Base-by-base conservation (phyloP, 2,797 vertebrate genomes). In the Denticeps clupeoides region DNA sequence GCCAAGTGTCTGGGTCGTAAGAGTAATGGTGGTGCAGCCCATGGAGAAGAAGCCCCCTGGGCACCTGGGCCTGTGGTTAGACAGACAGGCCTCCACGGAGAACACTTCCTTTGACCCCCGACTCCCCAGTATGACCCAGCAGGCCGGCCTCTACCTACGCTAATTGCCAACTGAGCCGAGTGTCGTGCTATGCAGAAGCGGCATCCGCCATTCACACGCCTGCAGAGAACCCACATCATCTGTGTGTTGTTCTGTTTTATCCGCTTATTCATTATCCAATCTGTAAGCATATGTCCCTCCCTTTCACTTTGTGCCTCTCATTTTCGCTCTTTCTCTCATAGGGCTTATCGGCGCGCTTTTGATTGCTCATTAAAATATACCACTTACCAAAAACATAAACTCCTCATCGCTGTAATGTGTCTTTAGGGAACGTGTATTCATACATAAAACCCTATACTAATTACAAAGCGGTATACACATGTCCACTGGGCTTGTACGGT, bases 111-210 rank as follows among this genome's bases (percentile, higher is more conserved):
- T 41, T 38, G 56, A 62, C 53, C 53, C 53, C 26, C 64, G 51
- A 62, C 58, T 53, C 54, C 62, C 51, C 12, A 8, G 53, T 41
- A 46, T 37, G 60, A 33, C 60, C 23, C 58, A 59, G 68, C 41
- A n/a, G 60, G 62, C 22, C 9, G 10, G 35, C 35, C 35, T 4
- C 40, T 22, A 56, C 49, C 48, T 45, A 54, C 41, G 45, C 55
- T 64, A 64, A 65, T 70, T 65, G 67, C 41, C 43, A 38, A 43
- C 29, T 47, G 32, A 50, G 49, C 10, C 41, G 28, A 40, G 29
- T 29, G 40, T 19, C 33, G 11, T 33, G 16, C 29, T 32, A 26
- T 32, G 43, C 32, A 28, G 25, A 21, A 48, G 22, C 26, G 13
- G 29, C 18, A 22, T 25, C 40, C 25, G 48, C 32, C 26, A 35